Conservation (phyloP, 2,888 invertebrate species). For the Heliconius ethilla region DNA sequence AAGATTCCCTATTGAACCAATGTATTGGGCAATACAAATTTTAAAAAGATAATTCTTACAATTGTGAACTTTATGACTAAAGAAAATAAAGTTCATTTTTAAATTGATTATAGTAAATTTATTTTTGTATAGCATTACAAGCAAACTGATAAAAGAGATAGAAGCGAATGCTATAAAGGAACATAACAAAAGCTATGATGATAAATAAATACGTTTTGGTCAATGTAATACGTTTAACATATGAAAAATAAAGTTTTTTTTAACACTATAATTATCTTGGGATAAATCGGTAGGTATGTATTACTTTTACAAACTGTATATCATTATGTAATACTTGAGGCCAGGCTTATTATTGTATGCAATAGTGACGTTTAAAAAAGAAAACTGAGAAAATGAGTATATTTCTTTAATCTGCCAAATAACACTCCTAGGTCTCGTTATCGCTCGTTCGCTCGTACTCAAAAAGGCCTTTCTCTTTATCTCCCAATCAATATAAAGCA, state of each 20-base stretch:
- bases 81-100: conserved; percentile 50
- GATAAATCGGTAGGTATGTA: background rate
- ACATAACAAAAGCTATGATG: conserved; percentile 72
- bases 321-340: too few relatives aligned
- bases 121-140: conserved; percentile 57
- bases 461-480: background rate
- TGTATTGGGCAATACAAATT: conserved; percentile 53
- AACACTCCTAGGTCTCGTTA: too few relatives aligned
- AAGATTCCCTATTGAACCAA: conserved; percentile 57
- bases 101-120: conserved; percentile 16
- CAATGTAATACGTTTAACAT: conserved; percentile 25
- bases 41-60: conserved; percentile 32
- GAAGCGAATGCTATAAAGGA: conserved; percentile 66
- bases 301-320: background rate
- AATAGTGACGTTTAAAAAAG: too few relatives aligned
- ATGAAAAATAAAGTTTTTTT: background rate
- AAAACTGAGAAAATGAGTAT: too few relatives aligned
- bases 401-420: too few relatives aligned
- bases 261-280: background rate
- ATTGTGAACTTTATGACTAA: conserved; percentile 30
- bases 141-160: conserved; percentile 76
- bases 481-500: background rate
- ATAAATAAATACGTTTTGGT: conserved; percentile 52
- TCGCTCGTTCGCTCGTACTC: too few relatives aligned
- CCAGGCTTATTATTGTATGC: too few relatives aligned